These are phyloP conservation scores for Orientallactaga bullata DNA, from an alignment of 2,113 vertebrate species.

Conservation along the genomic window DNA sequence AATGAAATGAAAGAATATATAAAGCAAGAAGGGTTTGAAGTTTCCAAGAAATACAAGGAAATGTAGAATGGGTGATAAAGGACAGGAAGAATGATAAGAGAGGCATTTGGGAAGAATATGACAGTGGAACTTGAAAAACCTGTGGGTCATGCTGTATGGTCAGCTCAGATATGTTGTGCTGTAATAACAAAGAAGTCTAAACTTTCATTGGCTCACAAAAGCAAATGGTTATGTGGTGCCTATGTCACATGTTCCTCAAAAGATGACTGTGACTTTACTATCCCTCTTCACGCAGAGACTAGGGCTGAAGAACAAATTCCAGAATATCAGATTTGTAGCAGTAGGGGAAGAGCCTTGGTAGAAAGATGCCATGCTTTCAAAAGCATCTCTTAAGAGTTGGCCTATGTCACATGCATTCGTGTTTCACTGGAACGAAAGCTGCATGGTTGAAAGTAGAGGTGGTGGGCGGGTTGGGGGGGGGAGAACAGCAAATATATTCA, in stretches of 20 bases:
- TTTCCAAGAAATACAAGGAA: slow-evolving; percentile 16
- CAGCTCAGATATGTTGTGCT: background rate
- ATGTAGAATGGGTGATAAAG: background rate
- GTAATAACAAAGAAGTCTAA: background rate
- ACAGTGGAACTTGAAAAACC: background rate
- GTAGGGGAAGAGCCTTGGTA: background rate
- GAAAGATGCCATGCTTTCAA: background rate
- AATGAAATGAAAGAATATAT: no score
- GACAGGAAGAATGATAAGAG: background rate
- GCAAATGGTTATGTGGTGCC: background rate
- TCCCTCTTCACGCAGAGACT: background rate
- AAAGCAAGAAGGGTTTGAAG: background rate
- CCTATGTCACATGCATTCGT: background rate
- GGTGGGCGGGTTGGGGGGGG: no score
- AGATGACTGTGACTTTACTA: background rate
- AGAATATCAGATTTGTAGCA: background rate
- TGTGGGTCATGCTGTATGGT: background rate
- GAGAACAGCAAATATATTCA: background rate
- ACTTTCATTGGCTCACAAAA: background rate
- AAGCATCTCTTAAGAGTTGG: background rate
- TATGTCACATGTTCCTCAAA: background rate
- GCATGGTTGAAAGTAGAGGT: background rate
- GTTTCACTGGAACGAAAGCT: background rate
- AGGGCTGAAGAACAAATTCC: background rate
- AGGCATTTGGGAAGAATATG: background rate